Evolutionary conservation across 1,140 invertebrate genomes (phyloP), one percentile per base, ranked within the genome.

Genomic region (Centruroides sculpturatus): DNA sequence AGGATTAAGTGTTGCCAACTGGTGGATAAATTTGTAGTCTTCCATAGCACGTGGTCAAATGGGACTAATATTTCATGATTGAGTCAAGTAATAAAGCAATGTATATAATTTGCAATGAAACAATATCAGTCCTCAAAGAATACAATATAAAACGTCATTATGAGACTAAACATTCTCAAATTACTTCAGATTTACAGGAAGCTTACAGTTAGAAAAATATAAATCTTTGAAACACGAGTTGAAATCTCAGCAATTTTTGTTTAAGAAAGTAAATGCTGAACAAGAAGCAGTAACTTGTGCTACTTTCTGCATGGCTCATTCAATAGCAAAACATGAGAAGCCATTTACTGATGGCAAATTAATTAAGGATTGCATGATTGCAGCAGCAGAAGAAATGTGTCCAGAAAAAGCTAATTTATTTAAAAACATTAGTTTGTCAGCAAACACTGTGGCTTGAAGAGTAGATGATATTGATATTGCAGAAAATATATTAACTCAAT

Each of bases 361-460:
- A 73, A 69, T 54, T 71, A 71, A 72, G 68, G 56, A 67, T 61
- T 72, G 69, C 64, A 47, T 70, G 64, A 70, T 67, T 54, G 64
- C 67, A 65, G 70, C n/a, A 61, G 70, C 63, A 52, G 65, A 72
- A 67, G 61, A 69, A 66, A 65, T 72, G 46, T 70, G 69, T 66
- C 68, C 69, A 50, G 59, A 66, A 62, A 63, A 67, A 60, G 61
- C 47, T 59, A 53, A 65, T 50, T 59, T 63, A 52, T 58, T 66
- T 46, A 36, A 63, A 61, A 62, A 60, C 47, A 55, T 58, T 10
- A 49, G 59, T 57, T 60, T 66, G 35, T 65, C 61, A 46, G 56
- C 55, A 57, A 64, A 61, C 54, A 64, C 51, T 23, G 63, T n/a
- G n/a, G 34, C 13, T 55, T 3, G 36, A 34, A 52, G 54, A 47